Conservation (phyloP, 2,113 vertebrate species). For the Tragelaphus imberbis region DNA sequence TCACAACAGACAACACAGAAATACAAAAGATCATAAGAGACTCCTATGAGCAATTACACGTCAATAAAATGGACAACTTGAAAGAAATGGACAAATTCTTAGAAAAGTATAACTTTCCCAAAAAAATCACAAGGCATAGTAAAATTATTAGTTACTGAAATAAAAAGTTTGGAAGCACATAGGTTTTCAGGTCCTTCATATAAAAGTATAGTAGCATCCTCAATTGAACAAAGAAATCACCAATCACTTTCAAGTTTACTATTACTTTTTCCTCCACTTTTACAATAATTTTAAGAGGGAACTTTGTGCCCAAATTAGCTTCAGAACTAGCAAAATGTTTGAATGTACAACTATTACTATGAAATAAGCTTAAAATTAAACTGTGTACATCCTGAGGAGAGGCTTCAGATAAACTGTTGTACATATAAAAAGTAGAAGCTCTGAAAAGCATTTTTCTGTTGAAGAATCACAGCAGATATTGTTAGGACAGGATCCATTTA, state of each 20-base stretch:
- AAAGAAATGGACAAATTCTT: background rate
- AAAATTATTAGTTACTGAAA: background rate
- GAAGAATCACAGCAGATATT: conserved; percentile 7
- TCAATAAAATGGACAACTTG: background rate
- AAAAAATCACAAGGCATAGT: background rate
- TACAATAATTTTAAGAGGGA: background rate
- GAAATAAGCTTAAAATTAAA: conserved; percentile 29
- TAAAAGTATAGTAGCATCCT: background rate
- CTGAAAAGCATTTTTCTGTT: background rate
- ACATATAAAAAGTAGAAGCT: background rate
- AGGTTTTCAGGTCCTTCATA: background rate
- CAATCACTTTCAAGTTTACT: conserved; percentile 22
- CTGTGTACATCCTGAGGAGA: background rate
- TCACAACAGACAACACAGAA: background rate
- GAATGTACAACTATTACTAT: background rate
- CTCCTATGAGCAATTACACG: background rate
- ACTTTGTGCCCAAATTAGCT: background rate
- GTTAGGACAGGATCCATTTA: background rate
- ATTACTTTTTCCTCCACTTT: background rate
- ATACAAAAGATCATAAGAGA: background rate
- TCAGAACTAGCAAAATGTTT: conserved; percentile 4
- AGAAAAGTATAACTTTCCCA: background rate
- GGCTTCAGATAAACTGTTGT: background rate
- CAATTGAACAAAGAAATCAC: background rate
- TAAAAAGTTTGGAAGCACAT: background rate